Evolutionary conservation across 2,888 invertebrate species (phyloP), one percentile per base, ranked within the genome.

Genomic region (Nymphalis urticae): DNA sequence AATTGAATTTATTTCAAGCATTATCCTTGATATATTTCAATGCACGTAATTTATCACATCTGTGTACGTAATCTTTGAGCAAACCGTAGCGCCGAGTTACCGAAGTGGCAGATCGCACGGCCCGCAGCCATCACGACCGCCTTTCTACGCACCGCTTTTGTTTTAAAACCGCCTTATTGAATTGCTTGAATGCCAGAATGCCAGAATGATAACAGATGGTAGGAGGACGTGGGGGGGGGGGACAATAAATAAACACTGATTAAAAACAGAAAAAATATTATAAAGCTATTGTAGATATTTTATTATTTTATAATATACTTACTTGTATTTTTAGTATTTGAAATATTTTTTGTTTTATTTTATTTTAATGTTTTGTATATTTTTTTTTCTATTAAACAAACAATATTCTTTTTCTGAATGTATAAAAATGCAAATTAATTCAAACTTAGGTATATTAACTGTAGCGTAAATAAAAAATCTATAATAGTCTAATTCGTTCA

Each of bases 101-200:
- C 88, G 87, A 85, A 88, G 89, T 90, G 89, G 91, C 90, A 89
- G 88, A 82, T 81, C 83, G 85, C 78, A 80, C 81, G 21, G 86
- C 90, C 90, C 72, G 80, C 71, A 86, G 90, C 84, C 77, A 84
- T 90, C 90, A 90, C 90, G 89, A 82, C 79, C 79, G 80, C 82
- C 83, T 82, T 80, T 85, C 82, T 82, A 85, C 84, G 85, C 85
- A 82, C 76, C 70, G 76, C 80, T 80, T 80, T 79, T 81, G 79
- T 80, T 78, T 80, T 77, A 75, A 73, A 75, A 76, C 77, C 76
- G 73, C 75, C 75, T 73, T 77, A 76, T 78, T 80, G 78, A 79
- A 79, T 77, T 75, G 76, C 76, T 75, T 32, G 66, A 66, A 66
- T 61, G 21, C 66, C 54, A 69, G 65, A 66, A 66, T 62, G 24